These are phyloP conservation scores for Chunga burmeisteri DNA, from an alignment of 2,113 vertebrate genomes.

Conservation along the genomic window DNA sequence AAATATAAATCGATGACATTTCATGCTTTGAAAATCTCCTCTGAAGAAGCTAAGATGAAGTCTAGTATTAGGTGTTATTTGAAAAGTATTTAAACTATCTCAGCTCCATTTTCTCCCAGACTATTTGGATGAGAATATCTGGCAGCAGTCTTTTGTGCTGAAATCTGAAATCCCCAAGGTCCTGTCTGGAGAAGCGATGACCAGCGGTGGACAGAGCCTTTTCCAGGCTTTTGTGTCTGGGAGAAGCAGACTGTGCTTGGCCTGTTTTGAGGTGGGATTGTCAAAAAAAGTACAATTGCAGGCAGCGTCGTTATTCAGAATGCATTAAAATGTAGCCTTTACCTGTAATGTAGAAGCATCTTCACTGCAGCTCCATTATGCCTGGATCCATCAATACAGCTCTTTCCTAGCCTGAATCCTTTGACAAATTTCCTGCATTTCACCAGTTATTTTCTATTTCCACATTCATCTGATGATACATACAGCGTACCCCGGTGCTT, in stretches of 20 bases:
- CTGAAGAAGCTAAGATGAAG: not conserved
- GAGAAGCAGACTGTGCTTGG: not conserved
- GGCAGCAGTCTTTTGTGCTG: not conserved
- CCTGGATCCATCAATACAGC: not conserved
- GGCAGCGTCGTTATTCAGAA: not conserved
- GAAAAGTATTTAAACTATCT: not conserved
- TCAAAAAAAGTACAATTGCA: not conserved
- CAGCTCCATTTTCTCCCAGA: not conserved
- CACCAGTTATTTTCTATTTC: not conserved
- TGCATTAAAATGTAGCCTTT: not conserved
- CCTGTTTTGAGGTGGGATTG: not conserved
- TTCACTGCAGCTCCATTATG: not conserved
- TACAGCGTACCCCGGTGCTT: not conserved
- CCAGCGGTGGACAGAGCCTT: rapidly evolving
- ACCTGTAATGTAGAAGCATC: not conserved
- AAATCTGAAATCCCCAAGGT: not conserved
- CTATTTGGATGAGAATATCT: not conserved
- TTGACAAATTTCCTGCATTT: not conserved
- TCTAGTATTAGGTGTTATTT: not conserved
- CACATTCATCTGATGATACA: not conserved
- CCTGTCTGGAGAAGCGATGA: not conserved
- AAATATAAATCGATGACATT: not conserved
- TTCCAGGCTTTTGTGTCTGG: not conserved
- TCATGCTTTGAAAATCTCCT: not conserved
- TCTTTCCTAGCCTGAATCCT: not conserved